Conservation (phyloP, 2,113 vertebrate species). For the Hydropotes inermis region DNA sequence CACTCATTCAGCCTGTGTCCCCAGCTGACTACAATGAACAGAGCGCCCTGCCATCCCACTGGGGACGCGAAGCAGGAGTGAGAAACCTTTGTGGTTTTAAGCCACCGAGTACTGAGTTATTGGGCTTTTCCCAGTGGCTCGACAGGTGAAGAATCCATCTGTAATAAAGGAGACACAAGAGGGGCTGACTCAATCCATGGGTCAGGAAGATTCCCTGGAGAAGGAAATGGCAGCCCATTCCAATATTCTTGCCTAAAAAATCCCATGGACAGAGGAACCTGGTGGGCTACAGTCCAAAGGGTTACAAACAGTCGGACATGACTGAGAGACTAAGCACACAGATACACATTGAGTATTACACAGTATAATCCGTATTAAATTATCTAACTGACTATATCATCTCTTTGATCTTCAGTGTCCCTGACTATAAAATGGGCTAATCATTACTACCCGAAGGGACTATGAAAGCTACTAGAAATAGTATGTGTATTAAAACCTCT, state of each 20-base stretch:
- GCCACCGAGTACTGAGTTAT: neutral
- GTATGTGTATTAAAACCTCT: neutral
- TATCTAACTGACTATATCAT: neutral
- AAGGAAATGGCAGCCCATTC: neutral
- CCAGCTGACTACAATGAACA: neutral
- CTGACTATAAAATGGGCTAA: neutral
- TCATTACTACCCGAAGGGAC: neutral
- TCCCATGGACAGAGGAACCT: neutral
- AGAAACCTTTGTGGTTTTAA: neutral
- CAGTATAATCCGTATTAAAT: neutral
- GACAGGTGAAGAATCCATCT: neutral
- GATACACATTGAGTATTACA: neutral
- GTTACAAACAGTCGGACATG: neutral
- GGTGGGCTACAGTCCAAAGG: neutral
- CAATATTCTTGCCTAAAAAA: neutral
- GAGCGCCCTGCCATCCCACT: neutral
- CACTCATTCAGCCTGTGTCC: neutral
- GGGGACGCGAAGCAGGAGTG: neutral
- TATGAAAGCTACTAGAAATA: neutral
- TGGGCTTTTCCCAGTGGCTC: neutral
- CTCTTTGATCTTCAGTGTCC: neutral
- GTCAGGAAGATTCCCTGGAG: neutral
- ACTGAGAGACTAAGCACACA: neutral
- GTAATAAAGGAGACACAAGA: neutral
- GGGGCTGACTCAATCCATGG: fast-evolving